Base-by-base conservation (phyloP, 2,797 vertebrate species). In the Stomatorhinus walkeri region DNA sequence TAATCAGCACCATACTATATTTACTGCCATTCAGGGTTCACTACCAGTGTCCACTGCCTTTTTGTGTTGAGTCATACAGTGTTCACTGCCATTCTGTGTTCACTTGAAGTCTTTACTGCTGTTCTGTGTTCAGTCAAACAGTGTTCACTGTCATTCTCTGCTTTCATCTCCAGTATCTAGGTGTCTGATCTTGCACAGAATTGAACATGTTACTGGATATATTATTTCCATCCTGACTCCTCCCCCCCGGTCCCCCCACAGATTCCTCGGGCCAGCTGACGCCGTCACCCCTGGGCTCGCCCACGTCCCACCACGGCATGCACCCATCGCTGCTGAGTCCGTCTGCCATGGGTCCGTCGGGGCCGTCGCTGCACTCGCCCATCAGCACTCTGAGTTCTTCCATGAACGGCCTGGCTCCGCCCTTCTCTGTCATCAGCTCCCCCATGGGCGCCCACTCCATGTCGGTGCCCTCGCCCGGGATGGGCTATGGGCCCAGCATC, bases 391-490 rank as follows among this genome's bases (percentile, higher is more conserved):
- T 99, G 90, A 96, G 95, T 93, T 99, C 98, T 0, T 97, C 98
- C 91, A 98, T 98, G 96, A 98, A 97, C 89, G 96, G 97, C 89
- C 94, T 99, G 90, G 95, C 96, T 89, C 98, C 98, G 0, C 98
- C 97, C 91, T 99, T 98, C 94, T 99, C 98, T 0, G 98, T 99
- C 95, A 99, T 99, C 96, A 99, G 97, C 94, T 97, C 98, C 0
- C 97, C 97, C 90, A 97, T 99, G 97, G 98, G 97, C 3, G 95
- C 96, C 43, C 98, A 99, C 95, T 96, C 97, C 36, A 98, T 99
- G 97, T 96, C 96, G 0, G 94, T 96, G 90, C 95, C 96, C 88
- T 96, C 98, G 6, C 97, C 97, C 0, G 96, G 97, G 89, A 96
- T 99, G 95, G 98, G 97, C 6, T 99, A 96, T 0, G 96, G 98